Evolutionary conservation across 1,140 invertebrate species (phyloP).

Genomic region (Zaprionus ghesquierei): DNA sequence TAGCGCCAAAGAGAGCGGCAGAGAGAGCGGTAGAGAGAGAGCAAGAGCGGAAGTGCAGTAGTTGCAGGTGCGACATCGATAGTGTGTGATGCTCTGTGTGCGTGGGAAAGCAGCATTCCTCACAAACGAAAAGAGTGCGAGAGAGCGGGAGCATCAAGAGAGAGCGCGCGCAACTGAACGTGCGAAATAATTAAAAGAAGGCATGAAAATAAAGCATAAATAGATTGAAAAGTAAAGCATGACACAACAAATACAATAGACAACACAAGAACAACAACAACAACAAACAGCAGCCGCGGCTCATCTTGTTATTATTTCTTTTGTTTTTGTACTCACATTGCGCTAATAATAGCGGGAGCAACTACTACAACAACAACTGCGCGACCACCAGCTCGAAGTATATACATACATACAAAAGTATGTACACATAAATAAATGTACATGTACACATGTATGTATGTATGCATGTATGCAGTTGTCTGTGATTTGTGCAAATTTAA

Average conservation of each 20-base stretch:
- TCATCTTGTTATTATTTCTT: conserved; percentile 20
- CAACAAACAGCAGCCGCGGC: conserved; percentile 23
- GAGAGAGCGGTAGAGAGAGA: neutral
- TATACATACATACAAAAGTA: conserved; percentile 51
- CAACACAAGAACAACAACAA: conserved; percentile 28
- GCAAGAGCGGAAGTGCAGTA: neutral
- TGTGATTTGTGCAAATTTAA: conserved; percentile 21
- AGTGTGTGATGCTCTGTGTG: neutral
- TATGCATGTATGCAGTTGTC: conserved; percentile 4
- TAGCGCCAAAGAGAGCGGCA: conserved; percentile 1
- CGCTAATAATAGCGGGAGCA: conserved; percentile 71
- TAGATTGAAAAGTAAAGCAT: conserved; percentile 43
- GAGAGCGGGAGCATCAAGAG: neutral
- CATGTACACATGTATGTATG: conserved; percentile 15
- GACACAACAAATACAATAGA: conserved; percentile 37
- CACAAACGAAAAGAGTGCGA: conserved; percentile 4
- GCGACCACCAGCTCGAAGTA: conserved; percentile 50
- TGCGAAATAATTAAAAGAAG: conserved; percentile 45
- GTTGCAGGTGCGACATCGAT: neutral
- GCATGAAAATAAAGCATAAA: conserved; percentile 42
- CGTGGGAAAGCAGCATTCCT: neutral
- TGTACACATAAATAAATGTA: conserved; percentile 23
- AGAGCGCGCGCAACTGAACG: conserved; percentile 7
- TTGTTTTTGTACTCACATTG: conserved; percentile 62
- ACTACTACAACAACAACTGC: conserved; percentile 54